Conservation (phyloP, 2,797 vertebrate genomes). For the Pseudomugil tenellus region DNA sequence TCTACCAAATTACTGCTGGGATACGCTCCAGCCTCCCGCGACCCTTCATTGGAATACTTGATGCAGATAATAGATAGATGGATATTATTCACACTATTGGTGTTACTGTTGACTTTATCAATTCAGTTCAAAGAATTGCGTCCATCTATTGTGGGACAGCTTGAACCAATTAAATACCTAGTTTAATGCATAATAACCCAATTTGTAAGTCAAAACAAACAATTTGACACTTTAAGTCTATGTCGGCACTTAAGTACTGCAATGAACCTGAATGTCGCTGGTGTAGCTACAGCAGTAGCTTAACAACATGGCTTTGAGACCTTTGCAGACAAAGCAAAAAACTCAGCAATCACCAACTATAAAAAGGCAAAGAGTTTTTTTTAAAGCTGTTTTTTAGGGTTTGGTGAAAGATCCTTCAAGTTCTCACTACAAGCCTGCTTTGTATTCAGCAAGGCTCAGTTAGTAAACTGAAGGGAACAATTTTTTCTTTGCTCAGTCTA, state of each 20-base stretch:
- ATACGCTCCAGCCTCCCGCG: too few relatives aligned
- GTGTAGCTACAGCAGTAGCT: constrained; percentile 18
- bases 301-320: neutral
- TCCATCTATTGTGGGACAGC: neutral
- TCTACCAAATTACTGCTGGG: too few relatives aligned
- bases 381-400: constrained; percentile 45
- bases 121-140: neutral
- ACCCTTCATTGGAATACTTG: too few relatives aligned
- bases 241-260: constrained; percentile 26
- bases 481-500: constrained; percentile 55
- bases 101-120: constrained; percentile 1
- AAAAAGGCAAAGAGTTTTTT: constrained; percentile 20
- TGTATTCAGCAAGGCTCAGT: constrained; percentile 67
- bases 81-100: too few relatives aligned
- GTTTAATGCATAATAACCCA: neutral
- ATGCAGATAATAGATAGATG: too few relatives aligned
- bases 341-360: neutral
- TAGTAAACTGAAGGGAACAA: constrained; percentile 68
- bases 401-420: constrained; percentile 40
- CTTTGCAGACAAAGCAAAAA: neutral
- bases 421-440: constrained; percentile 42
- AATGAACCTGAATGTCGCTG: constrained; percentile 48
- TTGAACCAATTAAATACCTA: neutral
- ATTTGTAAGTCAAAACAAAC: constrained; percentile 1
- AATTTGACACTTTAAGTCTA: neutral